Percentiles rank a stretch among this genome's conserved stretches.
phyloP scores from a whole-genome alignment of 2,113 vertebrate genomes.

The Actenoides lindsayi region DNA sequence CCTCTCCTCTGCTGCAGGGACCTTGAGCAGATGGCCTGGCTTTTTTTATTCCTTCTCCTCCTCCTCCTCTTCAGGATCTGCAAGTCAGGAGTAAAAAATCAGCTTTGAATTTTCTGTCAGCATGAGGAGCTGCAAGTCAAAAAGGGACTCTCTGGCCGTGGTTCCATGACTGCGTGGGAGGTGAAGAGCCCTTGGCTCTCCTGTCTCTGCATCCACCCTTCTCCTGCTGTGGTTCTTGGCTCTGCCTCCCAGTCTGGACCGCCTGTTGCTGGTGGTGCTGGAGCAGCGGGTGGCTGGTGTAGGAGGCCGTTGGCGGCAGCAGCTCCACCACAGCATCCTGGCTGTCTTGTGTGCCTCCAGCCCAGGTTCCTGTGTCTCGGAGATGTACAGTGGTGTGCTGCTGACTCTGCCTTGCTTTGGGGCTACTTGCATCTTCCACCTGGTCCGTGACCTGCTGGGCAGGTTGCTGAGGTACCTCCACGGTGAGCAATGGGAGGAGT shows the following conservation, averaged over 20 bases:
- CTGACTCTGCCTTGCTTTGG: background rate
- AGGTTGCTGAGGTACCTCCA: background rate
- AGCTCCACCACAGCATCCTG: background rate
- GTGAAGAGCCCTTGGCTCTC: background rate
- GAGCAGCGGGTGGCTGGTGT: background rate
- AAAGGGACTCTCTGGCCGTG: background rate
- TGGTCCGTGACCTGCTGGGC: background rate
- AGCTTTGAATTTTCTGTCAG: constrained; percentile 1
- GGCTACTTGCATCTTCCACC: background rate
- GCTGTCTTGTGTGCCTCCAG: background rate
- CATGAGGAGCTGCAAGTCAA: background rate
- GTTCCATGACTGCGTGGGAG: background rate
- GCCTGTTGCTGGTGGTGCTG: background rate
- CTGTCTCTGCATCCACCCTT: background rate
- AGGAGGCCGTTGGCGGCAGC: background rate
- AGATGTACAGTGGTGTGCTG: background rate
- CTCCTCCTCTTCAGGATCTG: constrained; percentile 27
- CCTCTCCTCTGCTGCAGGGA: constrained; percentile 3
- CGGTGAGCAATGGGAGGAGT: background rate
- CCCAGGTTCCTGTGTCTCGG: rapidly evolving
- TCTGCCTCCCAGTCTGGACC: background rate
- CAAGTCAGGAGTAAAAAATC: constrained; percentile 47
- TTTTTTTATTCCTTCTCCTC: background rate
- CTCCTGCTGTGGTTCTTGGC: constrained; percentile 12
- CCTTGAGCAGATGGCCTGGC: constrained; percentile 44